A percentile compares a stretch with the other conserved stretches of the same genome.
Evolutionary conservation across 2,888 invertebrate species (phyloP).

Genomic region (Coelinius sp.): DNA sequence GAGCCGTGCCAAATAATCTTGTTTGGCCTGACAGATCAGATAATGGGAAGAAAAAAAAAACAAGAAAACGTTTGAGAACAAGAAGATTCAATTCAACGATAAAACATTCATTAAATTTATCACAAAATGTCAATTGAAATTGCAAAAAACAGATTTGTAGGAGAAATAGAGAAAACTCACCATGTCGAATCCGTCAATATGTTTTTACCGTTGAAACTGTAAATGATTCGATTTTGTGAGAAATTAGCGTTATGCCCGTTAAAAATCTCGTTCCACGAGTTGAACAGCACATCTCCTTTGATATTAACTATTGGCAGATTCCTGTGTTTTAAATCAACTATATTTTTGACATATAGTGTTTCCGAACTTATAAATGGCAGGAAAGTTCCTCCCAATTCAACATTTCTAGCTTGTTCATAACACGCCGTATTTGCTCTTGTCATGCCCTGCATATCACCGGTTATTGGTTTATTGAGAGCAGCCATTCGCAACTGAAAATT

Average conservation of each 20-base stretch:
- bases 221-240: slow-evolving; percentile 86
- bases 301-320: slow-evolving; percentile 92
- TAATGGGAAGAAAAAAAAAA: not conserved
- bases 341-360: slow-evolving; percentile 93
- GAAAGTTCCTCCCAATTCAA: slow-evolving; percentile 91
- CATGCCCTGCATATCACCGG: slow-evolving; percentile 93
- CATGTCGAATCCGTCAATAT: slow-evolving; percentile 89
- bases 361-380: slow-evolving; percentile 92
- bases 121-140: slow-evolving; percentile 2
- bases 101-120: slow-evolving; percentile 17
- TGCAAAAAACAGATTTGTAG: not conserved
- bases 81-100: not conserved
- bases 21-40: slow-evolving; percentile 80
- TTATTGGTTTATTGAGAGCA: slow-evolving; percentile 92
- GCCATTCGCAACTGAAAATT: slow-evolving; percentile 87
- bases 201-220: slow-evolving; percentile 95
- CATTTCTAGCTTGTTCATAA: slow-evolving; percentile 90
- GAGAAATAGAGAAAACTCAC: slow-evolving; percentile 72
- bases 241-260: slow-evolving; percentile 88
- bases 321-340: slow-evolving; percentile 88
- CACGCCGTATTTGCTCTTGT: slow-evolving; percentile 95
- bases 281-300: slow-evolving; percentile 90
- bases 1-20: slow-evolving; percentile 98
- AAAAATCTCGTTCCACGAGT: slow-evolving; percentile 93
- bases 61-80: slow-evolving; percentile 3